A percentile compares a stretch with the other conserved stretches of the same genome.
Evolutionary conservation across 2,888 invertebrate species (phyloP).

Genomic region (Thera britannica): DNA sequence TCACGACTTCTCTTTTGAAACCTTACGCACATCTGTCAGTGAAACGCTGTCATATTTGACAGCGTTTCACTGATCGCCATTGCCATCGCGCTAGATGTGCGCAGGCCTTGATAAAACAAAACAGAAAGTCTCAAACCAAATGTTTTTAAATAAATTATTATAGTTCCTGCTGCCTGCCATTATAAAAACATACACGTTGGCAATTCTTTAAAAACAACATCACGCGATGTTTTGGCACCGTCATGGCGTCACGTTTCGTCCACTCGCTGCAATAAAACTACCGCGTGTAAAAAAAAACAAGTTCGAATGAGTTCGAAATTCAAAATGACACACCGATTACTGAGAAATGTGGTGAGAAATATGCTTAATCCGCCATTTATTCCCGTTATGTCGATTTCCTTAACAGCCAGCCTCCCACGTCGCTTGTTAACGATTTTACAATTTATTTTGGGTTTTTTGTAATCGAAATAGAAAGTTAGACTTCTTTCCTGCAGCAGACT

Average conservation of each 20-base stretch:
- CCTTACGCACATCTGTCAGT: too few relatives aligned
- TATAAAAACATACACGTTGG: not conserved
- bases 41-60: too few relatives aligned
- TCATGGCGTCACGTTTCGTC: slow-evolving; percentile 15
- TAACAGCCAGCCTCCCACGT: slow-evolving; percentile 4
- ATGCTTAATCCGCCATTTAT: not conserved
- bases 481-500: not conserved
- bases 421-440: not conserved
- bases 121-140: not conserved
- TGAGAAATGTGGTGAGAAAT: not conserved
- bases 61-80: too few relatives aligned
- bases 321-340: slow-evolving; percentile 13
- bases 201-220: slow-evolving; percentile 42
- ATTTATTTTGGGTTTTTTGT: not conserved
- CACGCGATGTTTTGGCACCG: slow-evolving; percentile 40
- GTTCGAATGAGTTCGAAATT: not conserved
- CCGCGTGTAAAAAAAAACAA: slow-evolving; percentile 4
- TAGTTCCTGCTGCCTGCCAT: not conserved
- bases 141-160: not conserved
- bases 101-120: too few relatives aligned
- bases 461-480: not conserved
- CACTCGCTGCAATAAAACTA: slow-evolving; percentile 4
- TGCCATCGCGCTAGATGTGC: too few relatives aligned
- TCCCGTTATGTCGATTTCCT: slow-evolving; percentile 8
- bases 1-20: too few relatives aligned